Evolutionary conservation across 2,797 vertebrate genomes (phyloP).

Genomic region (Myiotriccus ornatus): DNA sequence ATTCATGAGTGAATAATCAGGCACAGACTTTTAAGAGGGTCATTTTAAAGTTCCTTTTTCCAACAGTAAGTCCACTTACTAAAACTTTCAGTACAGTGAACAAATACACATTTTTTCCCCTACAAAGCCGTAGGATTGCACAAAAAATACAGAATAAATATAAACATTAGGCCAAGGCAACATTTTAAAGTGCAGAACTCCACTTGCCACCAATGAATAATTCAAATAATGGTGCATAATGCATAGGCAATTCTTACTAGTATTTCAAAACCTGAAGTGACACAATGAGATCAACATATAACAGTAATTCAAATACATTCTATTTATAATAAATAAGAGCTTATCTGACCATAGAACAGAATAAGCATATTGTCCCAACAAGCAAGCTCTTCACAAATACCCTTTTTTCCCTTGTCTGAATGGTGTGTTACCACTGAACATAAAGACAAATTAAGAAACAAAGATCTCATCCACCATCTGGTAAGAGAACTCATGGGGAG

Average conservation of each 20-base stretch:
- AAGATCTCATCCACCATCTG: neutral
- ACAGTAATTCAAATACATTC: constrained; percentile 53
- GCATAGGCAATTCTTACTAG: constrained; percentile 16
- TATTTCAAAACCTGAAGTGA: constrained; percentile 40
- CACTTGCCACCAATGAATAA: constrained; percentile 32
- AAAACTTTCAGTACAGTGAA: constrained; percentile 33
- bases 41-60: constrained; percentile 10
- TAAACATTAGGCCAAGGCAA: constrained; percentile 43
- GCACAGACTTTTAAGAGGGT: neutral
- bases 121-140: neutral
- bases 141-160: constrained; percentile 23
- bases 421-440: neutral
- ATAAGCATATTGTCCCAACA: neutral
- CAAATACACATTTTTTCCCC: neutral
- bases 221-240: constrained; percentile 27
- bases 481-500: neutral
- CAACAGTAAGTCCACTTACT: neutral
- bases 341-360: constrained; percentile 13
- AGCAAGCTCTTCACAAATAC: neutral
- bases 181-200: constrained; percentile 61
- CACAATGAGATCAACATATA: constrained; percentile 47
- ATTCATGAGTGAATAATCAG: neutral
- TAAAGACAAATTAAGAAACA: constrained; percentile 13
- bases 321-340: constrained; percentile 51
- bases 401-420: neutral